Evolutionary conservation across 2,113 vertebrate genomes (phyloP).

Genomic region (Xiphophorus couchianus): DNA sequence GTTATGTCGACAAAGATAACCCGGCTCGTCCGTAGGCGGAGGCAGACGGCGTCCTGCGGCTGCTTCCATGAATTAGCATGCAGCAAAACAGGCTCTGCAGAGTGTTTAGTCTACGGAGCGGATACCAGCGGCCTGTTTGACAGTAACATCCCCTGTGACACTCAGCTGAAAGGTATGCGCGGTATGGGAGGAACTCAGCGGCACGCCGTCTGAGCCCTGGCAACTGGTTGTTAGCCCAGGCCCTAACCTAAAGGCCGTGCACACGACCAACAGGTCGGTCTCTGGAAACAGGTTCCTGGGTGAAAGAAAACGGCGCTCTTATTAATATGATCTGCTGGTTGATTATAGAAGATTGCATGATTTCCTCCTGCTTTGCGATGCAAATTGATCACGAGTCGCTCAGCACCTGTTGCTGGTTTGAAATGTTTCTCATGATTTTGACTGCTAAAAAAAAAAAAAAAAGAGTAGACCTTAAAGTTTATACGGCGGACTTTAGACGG

Average conservation of each 20-base stretch:
- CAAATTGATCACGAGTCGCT: not conserved
- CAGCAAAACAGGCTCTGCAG: not conserved
- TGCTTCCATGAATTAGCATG: constrained; percentile 5
- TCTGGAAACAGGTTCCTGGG: constrained; percentile 37
- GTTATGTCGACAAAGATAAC: constrained; percentile 5
- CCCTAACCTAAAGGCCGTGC: not conserved
- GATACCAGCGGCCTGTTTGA: constrained; percentile 26
- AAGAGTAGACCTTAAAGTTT: not conserved
- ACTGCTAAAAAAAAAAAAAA: not conserved
- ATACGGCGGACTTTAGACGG: too few relatives aligned
- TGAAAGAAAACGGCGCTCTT: not conserved
- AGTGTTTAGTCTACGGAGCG: not conserved
- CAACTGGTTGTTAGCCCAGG: not conserved
- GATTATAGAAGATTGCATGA: not conserved
- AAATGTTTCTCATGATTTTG: not conserved
- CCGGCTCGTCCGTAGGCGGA: not conserved
- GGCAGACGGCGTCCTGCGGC: not conserved
- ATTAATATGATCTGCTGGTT: constrained; percentile 6
- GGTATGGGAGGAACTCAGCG: constrained; percentile 31
- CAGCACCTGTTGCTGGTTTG: not conserved
- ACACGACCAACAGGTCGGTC: constrained; percentile 23
- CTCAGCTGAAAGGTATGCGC: constrained; percentile 40
- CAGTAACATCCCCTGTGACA: constrained; percentile 29
- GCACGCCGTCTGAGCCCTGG: constrained; percentile 19
- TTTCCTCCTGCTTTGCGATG: constrained; percentile 15